Conservation (phyloP, 2,797 vertebrate species). For the Periophthalmus magnuspinnatus region DNA sequence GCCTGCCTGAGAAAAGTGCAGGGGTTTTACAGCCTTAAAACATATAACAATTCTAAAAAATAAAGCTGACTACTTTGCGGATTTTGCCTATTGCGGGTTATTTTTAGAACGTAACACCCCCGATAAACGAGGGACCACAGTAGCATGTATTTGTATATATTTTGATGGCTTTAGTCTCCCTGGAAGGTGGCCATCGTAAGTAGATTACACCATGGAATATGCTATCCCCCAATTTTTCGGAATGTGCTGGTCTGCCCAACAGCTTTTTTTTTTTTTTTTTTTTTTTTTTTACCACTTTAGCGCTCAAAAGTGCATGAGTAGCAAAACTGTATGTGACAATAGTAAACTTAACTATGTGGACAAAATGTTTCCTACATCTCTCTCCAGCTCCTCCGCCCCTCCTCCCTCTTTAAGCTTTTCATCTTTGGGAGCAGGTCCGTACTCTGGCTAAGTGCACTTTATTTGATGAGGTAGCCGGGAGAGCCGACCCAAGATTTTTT, state of each 20-base stretch:
- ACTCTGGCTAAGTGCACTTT: conserved; percentile 72
- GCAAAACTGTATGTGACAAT: conserved; percentile 28
- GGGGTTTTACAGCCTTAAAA: too few relatives aligned
- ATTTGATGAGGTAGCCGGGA: conserved; percentile 64
- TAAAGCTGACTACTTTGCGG: too few relatives aligned
- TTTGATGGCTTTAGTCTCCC: conserved; percentile 19
- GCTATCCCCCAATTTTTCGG: conserved; percentile 19
- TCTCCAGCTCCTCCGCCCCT: conserved; percentile 8
- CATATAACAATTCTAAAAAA: too few relatives aligned
- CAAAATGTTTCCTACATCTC: conserved; percentile 31
- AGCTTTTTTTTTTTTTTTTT: conserved; percentile 32
- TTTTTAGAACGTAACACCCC: too few relatives aligned
- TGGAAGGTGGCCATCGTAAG: conserved; percentile 45
- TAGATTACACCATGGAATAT: conserved; percentile 35
- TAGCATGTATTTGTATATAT: too few relatives aligned
- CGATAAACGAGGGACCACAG: too few relatives aligned
- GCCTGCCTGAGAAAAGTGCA: too few relatives aligned
- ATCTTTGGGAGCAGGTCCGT: conserved; percentile 48
- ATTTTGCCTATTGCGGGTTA: too few relatives aligned
- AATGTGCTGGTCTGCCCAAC: neutral
- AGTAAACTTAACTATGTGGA: conserved; percentile 21
- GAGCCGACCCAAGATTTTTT: conserved; percentile 47
- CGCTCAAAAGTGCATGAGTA: conserved; percentile 38
- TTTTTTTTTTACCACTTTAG: conserved; percentile 24
- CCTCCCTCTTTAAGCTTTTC: conserved; percentile 19